Base-by-base conservation (phyloP, 1,140 invertebrate genomes). In the Bombus cullumanus region DNA sequence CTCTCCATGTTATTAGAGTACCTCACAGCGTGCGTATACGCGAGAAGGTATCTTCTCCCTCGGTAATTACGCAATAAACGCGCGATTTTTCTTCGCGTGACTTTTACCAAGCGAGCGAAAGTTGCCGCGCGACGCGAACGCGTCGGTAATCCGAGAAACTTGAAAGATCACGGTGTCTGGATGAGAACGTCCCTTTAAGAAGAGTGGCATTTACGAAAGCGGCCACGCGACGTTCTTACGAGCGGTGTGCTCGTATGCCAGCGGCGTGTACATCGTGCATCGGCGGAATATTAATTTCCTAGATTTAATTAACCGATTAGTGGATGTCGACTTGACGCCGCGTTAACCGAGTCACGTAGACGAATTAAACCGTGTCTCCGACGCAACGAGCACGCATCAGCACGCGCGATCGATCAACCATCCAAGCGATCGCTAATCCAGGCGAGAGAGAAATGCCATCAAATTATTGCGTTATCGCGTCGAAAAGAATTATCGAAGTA, bases 241-340 rank as follows among this genome's bases (percentile, higher is more conserved):
- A 80, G 84, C 81, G 87, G 87, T 66, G 72, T 91, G 82, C 85
- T 85, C 91, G 92, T 93, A 31, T 91, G 91, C 90, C n/a, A 78
- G 83, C 89, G 87, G 85, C 90, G 90, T 22, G 31, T 89, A 86
- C 81, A 79, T 77, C 59, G 83, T 86, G 75, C 91, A 87, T 86
- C 90, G 89, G 82, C 86, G 91, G 92, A 93, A 92, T 94, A 93
- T 93, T 93, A 94, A 94, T 94, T 93, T 91, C 92, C 90, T 91
- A 92, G 91, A 94, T 94, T 94, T 94, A 94, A 94, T 94, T 94
- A 94, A 93, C 92, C 92, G 94, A 94, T 94, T 94, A 94, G 92
- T 91, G 92, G 91, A 94, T 92, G 92, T 93, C 92, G 90, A 88
- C 75, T 84, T 69, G 85, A 77, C 71, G 87, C 82, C 89, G 90